These are phyloP conservation scores for Anhinga anhinga DNA, from an alignment of 2,113 vertebrate species.

Conservation along the genomic window DNA sequence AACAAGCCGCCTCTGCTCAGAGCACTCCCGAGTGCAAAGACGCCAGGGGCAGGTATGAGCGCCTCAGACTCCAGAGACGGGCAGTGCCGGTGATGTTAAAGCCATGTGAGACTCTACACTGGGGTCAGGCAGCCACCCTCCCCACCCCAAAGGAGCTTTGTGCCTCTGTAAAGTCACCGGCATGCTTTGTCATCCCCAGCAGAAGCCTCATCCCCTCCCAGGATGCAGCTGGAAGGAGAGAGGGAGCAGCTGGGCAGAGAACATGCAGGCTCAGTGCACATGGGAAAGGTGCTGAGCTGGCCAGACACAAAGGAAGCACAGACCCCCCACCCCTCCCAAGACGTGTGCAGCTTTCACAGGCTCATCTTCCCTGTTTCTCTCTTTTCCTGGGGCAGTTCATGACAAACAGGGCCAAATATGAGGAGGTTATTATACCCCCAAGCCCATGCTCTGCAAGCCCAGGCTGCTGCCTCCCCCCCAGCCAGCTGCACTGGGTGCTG, in stretches of 20 bases:
- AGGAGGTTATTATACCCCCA: background rate
- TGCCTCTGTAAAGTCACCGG: background rate
- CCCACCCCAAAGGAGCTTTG: background rate
- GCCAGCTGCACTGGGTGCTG: rapidly evolving
- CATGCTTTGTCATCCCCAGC: background rate
- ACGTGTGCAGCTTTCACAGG: background rate
- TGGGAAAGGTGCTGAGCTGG: background rate
- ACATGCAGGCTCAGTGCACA: rapidly evolving
- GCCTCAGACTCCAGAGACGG: background rate
- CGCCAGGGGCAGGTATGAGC: no score
- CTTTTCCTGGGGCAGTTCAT: background rate
- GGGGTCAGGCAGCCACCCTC: background rate
- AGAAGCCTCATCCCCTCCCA: rapidly evolving
- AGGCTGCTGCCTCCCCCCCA: background rate
- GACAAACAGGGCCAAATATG: background rate
- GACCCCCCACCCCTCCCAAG: background rate
- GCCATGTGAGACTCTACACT: no score
- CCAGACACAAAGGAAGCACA: background rate
- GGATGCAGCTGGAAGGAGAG: background rate
- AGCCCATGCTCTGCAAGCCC: background rate
- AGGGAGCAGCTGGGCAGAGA: background rate
- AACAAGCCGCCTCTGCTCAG: rapidly evolving
- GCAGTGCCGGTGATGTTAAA: background rate
- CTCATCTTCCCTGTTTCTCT: background rate
- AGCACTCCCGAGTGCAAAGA: background rate